Conservation (phyloP, 2,797 vertebrate species). For the Megaceryle alcyon region DNA sequence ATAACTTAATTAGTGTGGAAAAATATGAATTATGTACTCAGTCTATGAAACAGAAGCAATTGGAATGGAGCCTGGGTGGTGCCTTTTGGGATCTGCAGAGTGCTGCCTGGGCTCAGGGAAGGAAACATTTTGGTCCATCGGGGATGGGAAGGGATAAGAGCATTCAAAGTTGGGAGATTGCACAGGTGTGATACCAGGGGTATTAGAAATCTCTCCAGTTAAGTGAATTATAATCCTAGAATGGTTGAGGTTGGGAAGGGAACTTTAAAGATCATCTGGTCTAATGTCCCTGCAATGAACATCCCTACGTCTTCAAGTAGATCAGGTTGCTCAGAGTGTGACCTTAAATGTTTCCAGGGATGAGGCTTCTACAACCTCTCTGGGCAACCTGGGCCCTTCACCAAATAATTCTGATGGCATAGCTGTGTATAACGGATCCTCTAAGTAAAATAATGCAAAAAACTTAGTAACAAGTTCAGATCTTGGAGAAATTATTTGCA, state of each 20-base stretch:
- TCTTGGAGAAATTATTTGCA: background rate
- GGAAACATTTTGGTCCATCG: fast-evolving
- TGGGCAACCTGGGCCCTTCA: background rate
- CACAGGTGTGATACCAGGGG: fast-evolving
- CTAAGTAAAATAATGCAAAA: background rate
- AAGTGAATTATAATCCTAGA: background rate
- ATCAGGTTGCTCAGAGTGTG: background rate
- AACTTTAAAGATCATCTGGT: fast-evolving
- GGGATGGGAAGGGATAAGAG: background rate
- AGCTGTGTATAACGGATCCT: background rate
- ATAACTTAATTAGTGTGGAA: background rate
- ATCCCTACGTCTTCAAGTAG: fast-evolving
- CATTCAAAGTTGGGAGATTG: fast-evolving
- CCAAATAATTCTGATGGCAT: fast-evolving
- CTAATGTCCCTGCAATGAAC: background rate
- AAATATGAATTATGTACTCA: no score
- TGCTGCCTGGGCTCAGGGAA: fast-evolving
- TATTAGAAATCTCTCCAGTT: background rate
- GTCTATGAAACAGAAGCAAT: background rate
- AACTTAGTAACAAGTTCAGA: background rate
- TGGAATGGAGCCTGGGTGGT: background rate
- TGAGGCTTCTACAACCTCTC: no score
- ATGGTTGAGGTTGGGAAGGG: background rate
- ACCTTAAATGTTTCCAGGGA: background rate
- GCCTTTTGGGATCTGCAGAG: background rate